A percentile compares a stretch with the other conserved stretches of the same genome.
These are phyloP conservation scores for Pseudorhombus dupliciocellatus DNA, from an alignment of 2,113 vertebrate species.

Conservation along the genomic window DNA sequence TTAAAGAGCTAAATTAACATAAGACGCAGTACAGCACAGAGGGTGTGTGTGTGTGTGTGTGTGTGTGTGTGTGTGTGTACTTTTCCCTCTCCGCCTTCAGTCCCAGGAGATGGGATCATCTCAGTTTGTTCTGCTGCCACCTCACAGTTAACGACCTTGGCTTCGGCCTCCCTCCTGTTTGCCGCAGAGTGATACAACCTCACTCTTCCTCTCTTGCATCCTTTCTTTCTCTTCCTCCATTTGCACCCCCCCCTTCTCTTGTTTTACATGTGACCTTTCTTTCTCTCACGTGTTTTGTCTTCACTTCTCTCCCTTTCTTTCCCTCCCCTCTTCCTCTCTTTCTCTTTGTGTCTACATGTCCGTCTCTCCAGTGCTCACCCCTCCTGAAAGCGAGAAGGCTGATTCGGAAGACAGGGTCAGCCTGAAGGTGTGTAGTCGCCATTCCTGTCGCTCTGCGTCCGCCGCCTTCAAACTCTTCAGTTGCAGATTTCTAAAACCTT, in stretches of 20 bases:
- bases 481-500: not conserved
- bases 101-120: slow-evolving; percentile 57
- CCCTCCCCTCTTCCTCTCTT: not conserved
- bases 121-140: slow-evolving; percentile 58
- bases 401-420: slow-evolving; percentile 81
- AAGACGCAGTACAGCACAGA: not conserved
- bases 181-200: slow-evolving; percentile 45
- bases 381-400: slow-evolving; percentile 80
- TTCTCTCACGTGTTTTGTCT: slow-evolving; percentile 25
- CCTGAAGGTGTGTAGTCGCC: slow-evolving; percentile 75
- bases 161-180: slow-evolving; percentile 39
- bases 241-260: not conserved
- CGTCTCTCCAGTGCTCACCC: slow-evolving; percentile 74
- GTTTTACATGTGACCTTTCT: slow-evolving; percentile 12
- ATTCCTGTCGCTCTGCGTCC: slow-evolving; percentile 10
- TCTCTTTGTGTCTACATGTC: slow-evolving; percentile 21
- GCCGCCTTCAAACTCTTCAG: not conserved
- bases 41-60: not conserved
- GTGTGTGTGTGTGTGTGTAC: not conserved
- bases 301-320: slow-evolving; percentile 8
- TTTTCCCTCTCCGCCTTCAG: slow-evolving; percentile 43
- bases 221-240: not conserved
- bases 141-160: slow-evolving; percentile 64
- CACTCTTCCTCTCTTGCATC: slow-evolving; percentile 4
- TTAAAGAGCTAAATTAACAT: slow-evolving; percentile 9